A percentile compares a stretch with the other conserved stretches of the same genome.
Conservation (phyloP, 2,888 invertebrate species). For the Drosophila silvestris region DNA sequence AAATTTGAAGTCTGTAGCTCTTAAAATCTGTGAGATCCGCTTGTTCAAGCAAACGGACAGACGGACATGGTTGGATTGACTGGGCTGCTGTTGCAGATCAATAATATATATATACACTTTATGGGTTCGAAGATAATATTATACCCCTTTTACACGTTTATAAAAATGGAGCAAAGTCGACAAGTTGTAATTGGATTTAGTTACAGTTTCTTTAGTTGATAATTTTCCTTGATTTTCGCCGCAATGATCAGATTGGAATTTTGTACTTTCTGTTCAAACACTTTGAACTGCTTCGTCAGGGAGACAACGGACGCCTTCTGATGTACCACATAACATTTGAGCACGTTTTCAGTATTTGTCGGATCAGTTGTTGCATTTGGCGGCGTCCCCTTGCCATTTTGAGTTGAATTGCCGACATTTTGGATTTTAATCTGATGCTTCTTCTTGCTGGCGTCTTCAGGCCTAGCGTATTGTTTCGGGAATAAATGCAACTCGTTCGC, state of each 20-base stretch:
- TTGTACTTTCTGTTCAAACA: constrained; percentile 8
- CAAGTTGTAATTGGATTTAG: not conserved
- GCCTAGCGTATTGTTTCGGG: not conserved
- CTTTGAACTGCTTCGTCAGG: not conserved
- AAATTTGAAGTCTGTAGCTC: not conserved
- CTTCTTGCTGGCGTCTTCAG: not conserved
- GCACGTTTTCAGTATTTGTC: constrained; percentile 15
- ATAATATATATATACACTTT: not conserved
- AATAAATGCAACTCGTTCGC: not conserved
- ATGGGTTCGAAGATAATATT: not conserved
- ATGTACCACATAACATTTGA: constrained; percentile 1
- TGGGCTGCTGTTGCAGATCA: not conserved
- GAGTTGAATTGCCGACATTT: not conserved
- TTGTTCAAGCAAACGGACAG: not conserved
- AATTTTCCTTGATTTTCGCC: constrained; percentile 18
- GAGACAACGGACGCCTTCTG: constrained; percentile 1
- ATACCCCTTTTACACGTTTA: not conserved
- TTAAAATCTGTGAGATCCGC: not conserved
- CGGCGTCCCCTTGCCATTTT: not conserved
- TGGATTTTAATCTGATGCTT: not conserved
- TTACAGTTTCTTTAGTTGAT: constrained; percentile 23
- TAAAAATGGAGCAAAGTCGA: not conserved
- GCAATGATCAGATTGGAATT: constrained; percentile 1
- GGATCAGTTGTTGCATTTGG: not conserved
- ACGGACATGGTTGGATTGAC: not conserved